These are phyloP conservation scores for Tyrophagus putrescentiae DNA, from an alignment of 1,140 invertebrate genomes.

Conservation along the genomic window DNA sequence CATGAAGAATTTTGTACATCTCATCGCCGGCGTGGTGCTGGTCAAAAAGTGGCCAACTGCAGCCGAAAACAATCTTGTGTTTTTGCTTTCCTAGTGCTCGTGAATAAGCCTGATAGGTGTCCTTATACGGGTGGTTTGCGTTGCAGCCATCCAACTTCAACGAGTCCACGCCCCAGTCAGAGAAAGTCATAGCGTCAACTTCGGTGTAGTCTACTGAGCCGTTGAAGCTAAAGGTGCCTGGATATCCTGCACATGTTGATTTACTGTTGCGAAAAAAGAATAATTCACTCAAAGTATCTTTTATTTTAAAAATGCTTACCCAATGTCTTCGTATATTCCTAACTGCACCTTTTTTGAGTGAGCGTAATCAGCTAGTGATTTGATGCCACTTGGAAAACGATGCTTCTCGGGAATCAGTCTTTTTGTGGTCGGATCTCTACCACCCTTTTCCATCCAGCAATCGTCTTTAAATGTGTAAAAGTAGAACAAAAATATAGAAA, in stretches of 20 bases:
- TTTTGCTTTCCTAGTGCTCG: conserved; percentile 26
- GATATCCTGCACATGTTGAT: conserved; percentile 43
- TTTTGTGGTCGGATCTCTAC: conserved; percentile 31
- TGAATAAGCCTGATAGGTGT: background rate
- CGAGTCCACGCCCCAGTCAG: conserved; percentile 45
- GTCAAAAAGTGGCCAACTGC: conserved; percentile 36
- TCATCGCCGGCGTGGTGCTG: conserved; percentile 30
- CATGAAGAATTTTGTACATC: conserved; percentile 39
- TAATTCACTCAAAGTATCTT: too few relatives aligned
- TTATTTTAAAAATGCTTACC: conserved; percentile 71
- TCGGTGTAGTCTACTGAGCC: conserved; percentile 36
- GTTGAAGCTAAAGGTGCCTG: conserved; percentile 39
- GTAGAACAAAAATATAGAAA: too few relatives aligned
- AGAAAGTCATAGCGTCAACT: conserved; percentile 43
- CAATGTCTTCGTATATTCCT: conserved; percentile 46
- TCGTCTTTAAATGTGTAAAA: too few relatives aligned
- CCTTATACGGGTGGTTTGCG: conserved; percentile 34
- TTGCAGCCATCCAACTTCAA: conserved; percentile 46
- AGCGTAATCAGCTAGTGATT: conserved; percentile 70
- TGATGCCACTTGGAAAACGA: conserved; percentile 82
- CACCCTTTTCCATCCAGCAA: conserved; percentile 69
- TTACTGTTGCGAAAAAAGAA: too few relatives aligned
- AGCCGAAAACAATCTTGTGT: conserved; percentile 35
- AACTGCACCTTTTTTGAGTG: conserved; percentile 42
- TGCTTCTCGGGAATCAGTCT: conserved; percentile 66